Evolutionary conservation across 2,797 vertebrate genomes (phyloP).

Genomic region (Enteromius thamalakanensis): DNA sequence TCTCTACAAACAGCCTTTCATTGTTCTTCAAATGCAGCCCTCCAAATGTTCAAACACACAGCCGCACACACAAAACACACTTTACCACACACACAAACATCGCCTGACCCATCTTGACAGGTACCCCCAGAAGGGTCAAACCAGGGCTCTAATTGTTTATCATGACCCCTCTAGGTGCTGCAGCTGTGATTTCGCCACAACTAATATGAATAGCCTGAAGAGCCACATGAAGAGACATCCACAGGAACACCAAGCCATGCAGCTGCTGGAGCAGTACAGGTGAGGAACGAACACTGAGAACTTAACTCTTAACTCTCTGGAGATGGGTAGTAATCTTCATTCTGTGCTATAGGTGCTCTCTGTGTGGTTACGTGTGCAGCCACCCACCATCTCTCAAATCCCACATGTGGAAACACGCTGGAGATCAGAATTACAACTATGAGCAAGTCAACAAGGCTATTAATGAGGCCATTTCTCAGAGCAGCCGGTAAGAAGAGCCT

Average conservation of each 20-base stretch:
- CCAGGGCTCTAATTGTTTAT: not conserved
- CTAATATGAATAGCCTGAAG: slow-evolving; percentile 90
- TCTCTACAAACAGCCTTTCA: slow-evolving; percentile 48
- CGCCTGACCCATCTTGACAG: slow-evolving; percentile 11
- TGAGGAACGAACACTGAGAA: slow-evolving; percentile 56
- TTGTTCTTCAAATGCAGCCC: slow-evolving; percentile 32
- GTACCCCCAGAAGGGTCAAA: slow-evolving; percentile 7
- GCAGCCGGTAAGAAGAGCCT: slow-evolving; percentile 82
- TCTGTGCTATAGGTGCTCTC: slow-evolving; percentile 85
- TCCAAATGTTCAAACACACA: slow-evolving; percentile 6
- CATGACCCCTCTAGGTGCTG: slow-evolving; percentile 78
- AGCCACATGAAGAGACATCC: slow-evolving; percentile 88
- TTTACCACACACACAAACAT: slow-evolving; percentile 33
- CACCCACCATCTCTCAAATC: slow-evolving; percentile 97
- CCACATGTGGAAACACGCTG: slow-evolving; percentile 99
- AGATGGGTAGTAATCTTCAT: not conserved
- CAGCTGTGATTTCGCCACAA: slow-evolving; percentile 87
- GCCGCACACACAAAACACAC: slow-evolving; percentile 25
- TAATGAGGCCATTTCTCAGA: slow-evolving; percentile 95
- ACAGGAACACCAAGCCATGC: slow-evolving; percentile 87
- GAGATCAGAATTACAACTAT: slow-evolving; percentile 98
- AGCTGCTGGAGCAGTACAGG: slow-evolving; percentile 90
- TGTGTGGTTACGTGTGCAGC: slow-evolving; percentile 97
- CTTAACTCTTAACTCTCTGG: not conserved
- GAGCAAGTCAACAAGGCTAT: slow-evolving; percentile 99